Evolutionary conservation across 2,113 vertebrate genomes (phyloP), one percentile per base, ranked within the genome.

Genomic region (Malurus alboscapulatus): DNA sequence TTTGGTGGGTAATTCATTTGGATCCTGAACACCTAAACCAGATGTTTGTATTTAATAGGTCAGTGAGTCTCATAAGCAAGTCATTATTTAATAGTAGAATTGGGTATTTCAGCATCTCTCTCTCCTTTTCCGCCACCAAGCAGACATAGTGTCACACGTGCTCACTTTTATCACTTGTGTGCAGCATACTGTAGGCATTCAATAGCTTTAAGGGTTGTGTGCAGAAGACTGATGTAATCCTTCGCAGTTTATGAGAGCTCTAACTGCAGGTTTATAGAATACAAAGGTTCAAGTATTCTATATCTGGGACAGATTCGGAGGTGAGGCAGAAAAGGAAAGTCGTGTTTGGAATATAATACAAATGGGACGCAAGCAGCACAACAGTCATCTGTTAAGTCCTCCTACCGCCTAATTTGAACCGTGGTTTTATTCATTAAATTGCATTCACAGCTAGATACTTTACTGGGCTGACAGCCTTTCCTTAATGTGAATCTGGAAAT

Each of bases 21-120:
- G 78, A 96, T 91, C 89, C 77, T 76, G 86, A 92, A 95, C 91
- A 95, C 94, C 92, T 93, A 91, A 89, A 55, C 94, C 94, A 96
- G 93, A 95, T 96, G 97, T 97, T 96, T 97, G 77, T 75, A 68
- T 95, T 97, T 97, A 96, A 97, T 87, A 95, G 95, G 93, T 96
- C 93, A 93, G 92, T 16, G 58, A 93, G 92, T 82, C 93, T 90
- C 92, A 97, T 96, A 96, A 95, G 93, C 85, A 95, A 96, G 91
- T 95, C 87, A 93, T 96, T 97, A 91, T 97, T 96, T 96, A 95
- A 96, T 87, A 73, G 91, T 19, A 92, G 92, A 96, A 94, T 84
- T 93, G 92, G 57, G 87, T 91, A 93, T 96, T 96, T 96, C 91
- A 96, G 67, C 91, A 92, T 80, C 71, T 95, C 95, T 40, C 95